Conservation (phyloP, 2,797 vertebrate genomes). For the Limnodromus scolopaceus region DNA sequence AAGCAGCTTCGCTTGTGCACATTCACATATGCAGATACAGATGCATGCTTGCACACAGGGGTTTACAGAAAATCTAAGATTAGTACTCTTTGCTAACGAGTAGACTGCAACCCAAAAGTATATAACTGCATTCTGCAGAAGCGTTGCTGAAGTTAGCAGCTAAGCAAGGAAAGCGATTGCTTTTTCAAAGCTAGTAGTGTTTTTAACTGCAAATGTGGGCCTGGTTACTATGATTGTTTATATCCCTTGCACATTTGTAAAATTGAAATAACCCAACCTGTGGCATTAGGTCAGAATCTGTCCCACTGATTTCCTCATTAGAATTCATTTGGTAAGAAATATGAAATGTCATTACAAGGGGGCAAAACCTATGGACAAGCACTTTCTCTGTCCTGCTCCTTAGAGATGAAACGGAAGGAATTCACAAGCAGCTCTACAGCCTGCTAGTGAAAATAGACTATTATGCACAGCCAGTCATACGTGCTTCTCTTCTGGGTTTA, state of each 20-base stretch:
- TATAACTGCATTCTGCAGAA: background rate
- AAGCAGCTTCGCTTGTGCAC: background rate
- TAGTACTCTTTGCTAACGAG: background rate
- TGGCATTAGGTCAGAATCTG: background rate
- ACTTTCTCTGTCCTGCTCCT: background rate
- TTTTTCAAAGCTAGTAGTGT: background rate
- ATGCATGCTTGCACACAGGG: rapidly evolving
- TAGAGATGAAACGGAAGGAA: slow-evolving; percentile 6
- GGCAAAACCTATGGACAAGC: background rate
- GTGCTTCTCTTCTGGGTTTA: slow-evolving; percentile 49
- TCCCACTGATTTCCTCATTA: background rate
- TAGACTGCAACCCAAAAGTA: background rate
- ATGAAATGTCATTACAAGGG: background rate
- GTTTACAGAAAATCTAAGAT: background rate
- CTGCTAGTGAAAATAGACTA: background rate
- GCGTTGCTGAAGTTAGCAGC: background rate
- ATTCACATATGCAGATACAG: rapidly evolving
- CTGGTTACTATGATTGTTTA: background rate
- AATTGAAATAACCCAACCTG: background rate
- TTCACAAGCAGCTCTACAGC: background rate
- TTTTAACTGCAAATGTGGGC: background rate
- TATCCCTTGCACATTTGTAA: background rate
- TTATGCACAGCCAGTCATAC: slow-evolving; percentile 4
- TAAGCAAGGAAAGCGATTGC: background rate
- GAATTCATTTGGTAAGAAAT: background rate